Evolutionary conservation across 2,888 invertebrate species (phyloP).

Genomic region (Tromatobia lineatoria): DNA sequence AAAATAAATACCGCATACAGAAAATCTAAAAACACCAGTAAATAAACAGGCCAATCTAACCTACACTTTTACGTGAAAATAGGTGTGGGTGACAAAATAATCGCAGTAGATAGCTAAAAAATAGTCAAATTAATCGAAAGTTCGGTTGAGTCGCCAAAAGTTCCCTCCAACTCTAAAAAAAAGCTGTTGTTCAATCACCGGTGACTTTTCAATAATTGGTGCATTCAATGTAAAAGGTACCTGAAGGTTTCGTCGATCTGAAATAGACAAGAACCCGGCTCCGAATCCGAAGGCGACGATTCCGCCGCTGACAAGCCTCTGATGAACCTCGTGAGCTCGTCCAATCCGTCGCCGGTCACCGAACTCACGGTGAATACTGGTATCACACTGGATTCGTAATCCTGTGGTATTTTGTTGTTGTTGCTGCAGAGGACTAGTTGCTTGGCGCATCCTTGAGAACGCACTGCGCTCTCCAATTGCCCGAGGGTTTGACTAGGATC

Average conservation of each 20-base stretch:
- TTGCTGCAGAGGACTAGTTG: slow-evolving; percentile 78
- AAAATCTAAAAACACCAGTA: too few relatives aligned
- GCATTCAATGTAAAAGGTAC: slow-evolving; percentile 73
- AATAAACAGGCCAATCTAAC: too few relatives aligned
- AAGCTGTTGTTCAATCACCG: too few relatives aligned
- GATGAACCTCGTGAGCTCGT: slow-evolving; percentile 94
- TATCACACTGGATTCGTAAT: slow-evolving; percentile 85
- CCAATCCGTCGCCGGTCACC: slow-evolving; percentile 94
- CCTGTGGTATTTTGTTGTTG: slow-evolving; percentile 69
- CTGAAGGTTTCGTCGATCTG: slow-evolving; percentile 97
- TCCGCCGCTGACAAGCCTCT: slow-evolving; percentile 89
- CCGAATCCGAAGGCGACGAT: slow-evolving; percentile 76
- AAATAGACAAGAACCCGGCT: slow-evolving; percentile 87
- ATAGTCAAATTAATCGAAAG: too few relatives aligned
- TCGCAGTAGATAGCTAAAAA: too few relatives aligned
- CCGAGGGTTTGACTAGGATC: slow-evolving; percentile 79
- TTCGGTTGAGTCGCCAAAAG: too few relatives aligned
- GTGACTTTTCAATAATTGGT: too few relatives aligned
- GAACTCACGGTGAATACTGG: slow-evolving; percentile 96
- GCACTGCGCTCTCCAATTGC: slow-evolving; percentile 79
- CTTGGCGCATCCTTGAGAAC: slow-evolving; percentile 80
- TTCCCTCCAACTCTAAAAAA: too few relatives aligned
- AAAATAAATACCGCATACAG: too few relatives aligned
- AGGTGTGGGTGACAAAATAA: too few relatives aligned
- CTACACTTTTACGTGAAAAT: too few relatives aligned